Evolutionary conservation across 2,113 vertebrate genomes (phyloP), one percentile per base, ranked within the genome.

Genomic region (Anhinga anhinga): DNA sequence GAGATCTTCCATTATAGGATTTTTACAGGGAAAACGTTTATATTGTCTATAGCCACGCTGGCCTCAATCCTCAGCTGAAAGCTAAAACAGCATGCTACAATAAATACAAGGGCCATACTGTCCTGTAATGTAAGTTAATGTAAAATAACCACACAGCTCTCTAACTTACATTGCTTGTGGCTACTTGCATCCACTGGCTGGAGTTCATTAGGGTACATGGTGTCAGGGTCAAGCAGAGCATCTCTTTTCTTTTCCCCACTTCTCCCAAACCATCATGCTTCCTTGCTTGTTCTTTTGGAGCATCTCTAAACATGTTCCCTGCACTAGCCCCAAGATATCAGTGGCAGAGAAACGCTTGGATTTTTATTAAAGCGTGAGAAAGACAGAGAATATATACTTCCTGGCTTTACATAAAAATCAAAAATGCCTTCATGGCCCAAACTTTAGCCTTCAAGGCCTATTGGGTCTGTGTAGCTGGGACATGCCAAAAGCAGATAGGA

Each of bases 1-100:
- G 93, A 97, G 93, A 82, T 95, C 89, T 91, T 87, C 86, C 89
- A 93, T 95, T 94, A 94, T 30, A 95, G 86, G 81, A 89, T 89
- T 93, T 97, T 94, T 70, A 49, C 22, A 53, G 81, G 55, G 87
- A 96, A 95, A 90, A 89, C 73, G 55, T 89, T 94, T 73, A 66
- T 63, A 66, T 55, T 94, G 67, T 66, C 84, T 95, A 78, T 44
- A 74, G 91, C 78, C 82, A 90, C 0, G 0, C 32, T 36, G 7
- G 86, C 87, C 86, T 88, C 93, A 91, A 86, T 34, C 59, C 70
- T 94, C 81, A 80, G 78, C 53, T 95, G 93, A 96, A 94, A 95
- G 95, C 78, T 93, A 65, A 76, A 80, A 9, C 83, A 84, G 67
- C 67, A 29, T 14, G 32, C 45, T 76, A 65, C 1, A 7, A 87